phyloP scores from a whole-genome alignment of 2,113 vertebrate genomes.

The Addax nasomaculatus region DNA sequence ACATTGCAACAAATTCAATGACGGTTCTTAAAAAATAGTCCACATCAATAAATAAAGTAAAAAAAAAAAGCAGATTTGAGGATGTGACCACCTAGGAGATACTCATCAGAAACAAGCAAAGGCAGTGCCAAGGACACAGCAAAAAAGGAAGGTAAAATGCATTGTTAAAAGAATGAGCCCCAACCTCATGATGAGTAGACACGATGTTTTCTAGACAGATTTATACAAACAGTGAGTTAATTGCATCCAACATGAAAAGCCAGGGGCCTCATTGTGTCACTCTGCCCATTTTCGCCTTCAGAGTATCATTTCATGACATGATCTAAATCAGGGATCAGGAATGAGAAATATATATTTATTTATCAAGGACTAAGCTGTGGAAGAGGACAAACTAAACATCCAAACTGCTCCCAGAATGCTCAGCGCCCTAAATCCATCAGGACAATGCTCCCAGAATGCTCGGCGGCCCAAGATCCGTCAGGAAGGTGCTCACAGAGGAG shows the following conservation, averaged over 20 bases:
- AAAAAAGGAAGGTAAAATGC: not conserved
- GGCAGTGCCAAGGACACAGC: not conserved
- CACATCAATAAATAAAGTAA: not conserved
- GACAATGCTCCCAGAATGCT: not conserved
- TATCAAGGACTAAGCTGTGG: not conserved
- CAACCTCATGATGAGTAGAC: not conserved
- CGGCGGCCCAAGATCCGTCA: fast-evolving
- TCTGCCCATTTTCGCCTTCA: not conserved
- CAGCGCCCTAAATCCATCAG: not conserved
- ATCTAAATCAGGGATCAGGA: not conserved
- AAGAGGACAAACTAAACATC: not conserved
- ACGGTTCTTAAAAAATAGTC: not conserved
- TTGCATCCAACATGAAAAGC: not conserved
- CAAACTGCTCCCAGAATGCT: not conserved
- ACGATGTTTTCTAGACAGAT: not conserved
- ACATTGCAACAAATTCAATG: not conserved
- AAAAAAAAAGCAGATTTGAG: not conserved
- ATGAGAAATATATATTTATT: not conserved
- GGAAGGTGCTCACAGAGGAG: not conserved
- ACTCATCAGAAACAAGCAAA: not conserved
- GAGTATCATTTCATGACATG: not conserved
- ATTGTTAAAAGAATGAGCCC: not conserved
- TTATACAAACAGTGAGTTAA: not conserved
- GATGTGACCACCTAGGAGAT: not conserved
- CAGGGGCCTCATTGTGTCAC: not conserved